These are phyloP conservation scores for Volucella inanis DNA, from an alignment of 2,888 invertebrate species.

Conservation along the genomic window DNA sequence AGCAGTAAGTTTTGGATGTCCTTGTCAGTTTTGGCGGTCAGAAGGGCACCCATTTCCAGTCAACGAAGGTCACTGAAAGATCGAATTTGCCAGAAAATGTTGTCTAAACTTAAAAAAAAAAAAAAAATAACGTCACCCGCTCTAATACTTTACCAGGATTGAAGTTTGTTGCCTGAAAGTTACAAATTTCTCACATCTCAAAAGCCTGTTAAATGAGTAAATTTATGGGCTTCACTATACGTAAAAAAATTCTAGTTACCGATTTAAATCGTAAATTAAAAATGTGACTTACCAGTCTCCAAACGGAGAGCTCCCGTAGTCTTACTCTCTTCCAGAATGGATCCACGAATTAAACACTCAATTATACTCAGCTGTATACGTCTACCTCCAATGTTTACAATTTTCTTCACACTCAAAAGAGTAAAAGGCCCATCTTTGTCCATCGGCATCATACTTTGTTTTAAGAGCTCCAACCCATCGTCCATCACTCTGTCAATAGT, in stretches of 20 bases:
- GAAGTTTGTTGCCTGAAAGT: no score
- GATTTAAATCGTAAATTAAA: not conserved
- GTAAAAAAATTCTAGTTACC: slow-evolving; percentile 5
- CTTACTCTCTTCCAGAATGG: slow-evolving; percentile 36
- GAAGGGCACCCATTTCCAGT: no score
- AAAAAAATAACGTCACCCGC: no score
- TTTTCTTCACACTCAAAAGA: slow-evolving; percentile 30
- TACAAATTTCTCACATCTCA: no score
- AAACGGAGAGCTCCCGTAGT: not conserved
- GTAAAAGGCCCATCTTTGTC: not conserved
- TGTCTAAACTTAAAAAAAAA: no score
- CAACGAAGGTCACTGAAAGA: no score
- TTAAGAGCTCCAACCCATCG: slow-evolving; percentile 62
- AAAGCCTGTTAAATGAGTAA: not conserved
- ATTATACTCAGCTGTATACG: slow-evolving; percentile 23
- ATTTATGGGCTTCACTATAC: not conserved
- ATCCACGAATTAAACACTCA: slow-evolving; percentile 16
- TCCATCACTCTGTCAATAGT: slow-evolving; percentile 65
- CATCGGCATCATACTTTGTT: not conserved
- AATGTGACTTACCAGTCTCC: slow-evolving; percentile 33
- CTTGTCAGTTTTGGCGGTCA: no score
- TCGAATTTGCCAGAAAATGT: no score
- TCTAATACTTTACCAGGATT: no score
- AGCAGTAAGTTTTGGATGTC: no score
- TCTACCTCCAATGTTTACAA: slow-evolving; percentile 16